phyloP scores from a whole-genome alignment of 2,113 vertebrate genomes.

The Cebus imitator region DNA sequence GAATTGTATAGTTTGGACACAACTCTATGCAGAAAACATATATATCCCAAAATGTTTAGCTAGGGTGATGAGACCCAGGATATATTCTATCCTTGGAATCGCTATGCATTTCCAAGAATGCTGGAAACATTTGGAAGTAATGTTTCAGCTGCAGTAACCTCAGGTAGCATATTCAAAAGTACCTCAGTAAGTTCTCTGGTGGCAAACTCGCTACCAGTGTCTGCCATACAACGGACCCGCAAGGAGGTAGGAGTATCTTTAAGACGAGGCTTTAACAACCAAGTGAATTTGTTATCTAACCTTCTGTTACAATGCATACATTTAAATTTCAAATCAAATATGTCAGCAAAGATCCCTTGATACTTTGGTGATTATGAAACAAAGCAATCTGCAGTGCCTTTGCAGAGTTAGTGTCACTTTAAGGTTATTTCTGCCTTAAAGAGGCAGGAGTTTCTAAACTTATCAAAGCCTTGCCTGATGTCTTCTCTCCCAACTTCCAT shows the following conservation, averaged over 20 bases:
- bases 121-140: not conserved
- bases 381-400: not conserved
- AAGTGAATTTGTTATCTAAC: not conserved
- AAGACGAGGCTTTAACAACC: not conserved
- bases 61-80: not conserved
- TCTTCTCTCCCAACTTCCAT: not conserved
- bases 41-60: not conserved
- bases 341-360: not conserved
- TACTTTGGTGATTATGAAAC: not conserved
- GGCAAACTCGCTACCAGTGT: not conserved
- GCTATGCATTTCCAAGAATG: not conserved
- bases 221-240: not conserved
- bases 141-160: not conserved
- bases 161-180: not conserved
- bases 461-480: not conserved
- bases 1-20: not conserved
- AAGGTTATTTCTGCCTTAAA: not conserved
- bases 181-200: not conserved
- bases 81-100: not conserved
- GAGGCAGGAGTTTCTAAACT: slow-evolving; percentile 30
- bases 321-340: slow-evolving; percentile 48
- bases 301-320: not conserved
- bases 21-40: not conserved
- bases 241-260: not conserved
- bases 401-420: not conserved